phyloP scores from a whole-genome alignment of 2,888 invertebrate genomes.

The Cenopis cana region DNA sequence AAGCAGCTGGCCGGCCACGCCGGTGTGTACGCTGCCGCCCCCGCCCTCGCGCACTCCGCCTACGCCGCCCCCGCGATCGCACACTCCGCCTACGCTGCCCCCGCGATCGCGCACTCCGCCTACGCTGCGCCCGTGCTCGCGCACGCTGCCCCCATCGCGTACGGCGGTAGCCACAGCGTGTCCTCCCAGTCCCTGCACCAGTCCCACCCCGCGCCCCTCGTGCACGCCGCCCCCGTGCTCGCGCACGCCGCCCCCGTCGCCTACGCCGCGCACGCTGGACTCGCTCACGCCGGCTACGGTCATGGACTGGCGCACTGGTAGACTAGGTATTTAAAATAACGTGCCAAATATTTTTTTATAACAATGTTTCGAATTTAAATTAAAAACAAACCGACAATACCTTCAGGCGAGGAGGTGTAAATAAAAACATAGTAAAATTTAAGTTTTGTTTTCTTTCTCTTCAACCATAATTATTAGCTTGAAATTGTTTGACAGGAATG shows the following conservation, averaged over 20 bases:
- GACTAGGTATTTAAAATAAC: conserved; percentile 30
- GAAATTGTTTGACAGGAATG: not conserved
- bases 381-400: conserved; percentile 34
- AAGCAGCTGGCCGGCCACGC: conserved; percentile 76
- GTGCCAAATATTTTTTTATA: conserved; percentile 45
- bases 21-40: conserved; percentile 53
- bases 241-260: not conserved
- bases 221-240: conserved; percentile 49
- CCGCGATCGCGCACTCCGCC: conserved; percentile 44
- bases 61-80: conserved; percentile 51
- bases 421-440: conserved; percentile 43
- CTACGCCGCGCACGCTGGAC: conserved; percentile 5
- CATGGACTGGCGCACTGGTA: conserved; percentile 44
- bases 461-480: not conserved
- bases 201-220: conserved; percentile 33
- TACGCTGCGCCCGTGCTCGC: conserved; percentile 45
- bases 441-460: conserved; percentile 5
- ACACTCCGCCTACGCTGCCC: conserved; percentile 35
- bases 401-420: conserved; percentile 45
- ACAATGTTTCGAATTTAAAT: conserved; percentile 41
- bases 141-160: conserved; percentile 42
- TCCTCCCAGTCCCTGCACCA: conserved; percentile 25
- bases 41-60: conserved; percentile 46
- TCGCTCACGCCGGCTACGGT: conserved; percentile 20
- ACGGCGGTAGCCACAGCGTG: conserved; percentile 25